phyloP scores from a whole-genome alignment of 2,888 invertebrate genomes.

The Philhelius pedissequus region DNA sequence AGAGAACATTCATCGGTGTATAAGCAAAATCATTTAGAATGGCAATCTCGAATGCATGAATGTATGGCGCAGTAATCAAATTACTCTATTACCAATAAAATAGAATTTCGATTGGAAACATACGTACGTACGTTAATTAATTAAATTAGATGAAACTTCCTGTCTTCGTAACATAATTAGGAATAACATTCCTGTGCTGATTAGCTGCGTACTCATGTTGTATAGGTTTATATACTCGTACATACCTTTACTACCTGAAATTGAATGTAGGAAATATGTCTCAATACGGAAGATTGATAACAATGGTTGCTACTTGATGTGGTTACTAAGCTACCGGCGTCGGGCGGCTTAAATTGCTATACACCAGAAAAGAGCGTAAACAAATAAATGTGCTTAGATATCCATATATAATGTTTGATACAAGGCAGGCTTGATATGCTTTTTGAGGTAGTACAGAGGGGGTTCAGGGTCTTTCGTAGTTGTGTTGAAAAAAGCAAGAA shows the following conservation, averaged over 20 bases:
- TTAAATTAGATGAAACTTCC: slow-evolving; percentile 21
- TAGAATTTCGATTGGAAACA: slow-evolving; percentile 30
- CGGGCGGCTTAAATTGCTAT: no score
- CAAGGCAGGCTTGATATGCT: no score
- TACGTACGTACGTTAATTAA: slow-evolving; percentile 4
- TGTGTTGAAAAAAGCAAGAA: no score
- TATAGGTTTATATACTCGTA: no score
- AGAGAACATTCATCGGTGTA: background rate
- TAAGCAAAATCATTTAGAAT: background rate
- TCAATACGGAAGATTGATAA: background rate
- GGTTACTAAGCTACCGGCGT: background rate
- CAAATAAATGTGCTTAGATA: no score
- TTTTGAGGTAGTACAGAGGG: no score
- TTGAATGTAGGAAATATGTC: background rate
- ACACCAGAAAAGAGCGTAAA: no score
- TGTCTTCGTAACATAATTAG: slow-evolving; percentile 4
- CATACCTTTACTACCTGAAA: background rate
- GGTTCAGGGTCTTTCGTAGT: no score
- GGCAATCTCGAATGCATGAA: background rate
- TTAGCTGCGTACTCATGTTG: background rate
- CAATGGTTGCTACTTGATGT: background rate
- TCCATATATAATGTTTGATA: no score
- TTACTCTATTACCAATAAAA: slow-evolving; percentile 28
- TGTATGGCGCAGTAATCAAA: slow-evolving; percentile 46
- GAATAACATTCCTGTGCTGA: background rate